Percentiles rank a stretch among this genome's conserved stretches.
Evolutionary conservation across 2,113 vertebrate species (phyloP).

Genomic region (Scalopus aquaticus): DNA sequence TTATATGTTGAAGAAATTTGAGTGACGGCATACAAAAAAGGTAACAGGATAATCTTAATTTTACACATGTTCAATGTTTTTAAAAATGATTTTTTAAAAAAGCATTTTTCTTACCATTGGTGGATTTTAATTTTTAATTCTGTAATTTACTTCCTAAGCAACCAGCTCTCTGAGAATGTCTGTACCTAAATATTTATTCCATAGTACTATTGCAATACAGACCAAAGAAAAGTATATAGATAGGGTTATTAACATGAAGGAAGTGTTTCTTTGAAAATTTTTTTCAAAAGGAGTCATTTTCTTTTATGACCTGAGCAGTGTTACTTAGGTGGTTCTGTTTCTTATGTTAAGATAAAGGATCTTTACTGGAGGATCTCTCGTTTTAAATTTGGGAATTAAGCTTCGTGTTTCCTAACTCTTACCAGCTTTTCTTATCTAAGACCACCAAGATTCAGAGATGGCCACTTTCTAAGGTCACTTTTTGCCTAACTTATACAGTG

Average conservation of each 20-base stretch:
- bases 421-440: slow-evolving; percentile 5
- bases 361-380: background rate
- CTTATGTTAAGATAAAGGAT: background rate
- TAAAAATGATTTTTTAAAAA: background rate
- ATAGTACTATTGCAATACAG: background rate
- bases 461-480: background rate
- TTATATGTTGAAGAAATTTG: background rate
- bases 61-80: background rate
- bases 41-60: background rate
- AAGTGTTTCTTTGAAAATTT: slow-evolving; percentile 34
- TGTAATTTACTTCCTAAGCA: slow-evolving; percentile 20
- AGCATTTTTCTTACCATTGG: background rate
- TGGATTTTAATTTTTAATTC: background rate
- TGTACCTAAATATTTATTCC: background rate
- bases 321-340: background rate
- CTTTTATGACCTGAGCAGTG: slow-evolving; percentile 2
- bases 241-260: background rate
- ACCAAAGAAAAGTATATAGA: background rate
- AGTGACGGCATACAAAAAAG: background rate
- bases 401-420: slow-evolving; percentile 5
- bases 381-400: slow-evolving; percentile 28
- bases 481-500: slow-evolving; percentile 36
- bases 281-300: slow-evolving; percentile 12
- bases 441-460: background rate
- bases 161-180: background rate